These are phyloP conservation scores for Portunus trituberculatus DNA, from an alignment of 1,140 invertebrate species.

Conservation along the genomic window DNA sequence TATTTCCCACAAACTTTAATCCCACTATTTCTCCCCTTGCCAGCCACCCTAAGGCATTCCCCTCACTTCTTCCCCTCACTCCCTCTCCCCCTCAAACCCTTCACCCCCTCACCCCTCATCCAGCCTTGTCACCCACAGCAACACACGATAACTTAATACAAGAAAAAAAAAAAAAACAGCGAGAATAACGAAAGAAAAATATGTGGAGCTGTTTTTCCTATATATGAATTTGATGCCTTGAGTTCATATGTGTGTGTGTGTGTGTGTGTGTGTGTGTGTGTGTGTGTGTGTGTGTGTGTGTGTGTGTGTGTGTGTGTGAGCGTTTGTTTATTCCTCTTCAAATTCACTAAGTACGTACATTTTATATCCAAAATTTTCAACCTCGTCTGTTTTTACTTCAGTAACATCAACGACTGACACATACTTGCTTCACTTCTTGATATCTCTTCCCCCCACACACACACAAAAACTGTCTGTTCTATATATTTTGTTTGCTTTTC, in stretches of 20 bases:
- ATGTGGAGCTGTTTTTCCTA: too few relatives aligned
- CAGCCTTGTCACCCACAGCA: background rate
- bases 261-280: background rate
- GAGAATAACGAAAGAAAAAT: constrained; percentile 17
- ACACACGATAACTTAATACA: background rate
- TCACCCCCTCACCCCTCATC: background rate
- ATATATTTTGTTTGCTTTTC: background rate
- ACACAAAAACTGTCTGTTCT: background rate
- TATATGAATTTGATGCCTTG: too few relatives aligned
- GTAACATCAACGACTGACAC: too few relatives aligned
- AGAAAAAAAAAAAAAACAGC: background rate
- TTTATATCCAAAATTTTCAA: background rate
- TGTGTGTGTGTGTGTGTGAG: background rate
- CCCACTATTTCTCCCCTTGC: background rate
- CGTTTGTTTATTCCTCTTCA: background rate
- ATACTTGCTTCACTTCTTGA: background rate
- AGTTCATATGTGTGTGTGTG: background rate
- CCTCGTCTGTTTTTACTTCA: background rate
- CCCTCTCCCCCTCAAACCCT: background rate
- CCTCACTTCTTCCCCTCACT: background rate
- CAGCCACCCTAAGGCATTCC: background rate
- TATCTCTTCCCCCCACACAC: background rate
- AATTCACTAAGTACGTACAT: too few relatives aligned
- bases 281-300: constrained; percentile 8
- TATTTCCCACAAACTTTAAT: background rate